Conservation (phyloP, 64 coral and sea anemone species). For the Pachyseris speciosa region DNA sequence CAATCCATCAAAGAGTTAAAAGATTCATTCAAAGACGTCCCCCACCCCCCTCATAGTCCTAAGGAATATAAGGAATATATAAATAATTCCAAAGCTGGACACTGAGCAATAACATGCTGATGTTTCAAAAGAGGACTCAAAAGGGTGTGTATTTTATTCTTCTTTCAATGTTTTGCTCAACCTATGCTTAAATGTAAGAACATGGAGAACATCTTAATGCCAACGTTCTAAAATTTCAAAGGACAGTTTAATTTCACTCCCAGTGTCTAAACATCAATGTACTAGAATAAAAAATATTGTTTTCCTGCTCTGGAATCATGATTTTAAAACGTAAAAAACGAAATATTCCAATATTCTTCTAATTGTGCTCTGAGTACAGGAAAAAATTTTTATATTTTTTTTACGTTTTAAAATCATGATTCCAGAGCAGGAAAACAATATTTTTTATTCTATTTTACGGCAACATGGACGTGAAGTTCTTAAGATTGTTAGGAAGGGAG, state of each 20-base stretch:
- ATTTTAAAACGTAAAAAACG: too few relatives aligned
- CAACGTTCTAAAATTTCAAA: conserved; percentile 23
- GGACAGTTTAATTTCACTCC: conserved; percentile 10
- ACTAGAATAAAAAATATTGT: too few relatives aligned
- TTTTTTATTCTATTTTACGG: too few relatives aligned
- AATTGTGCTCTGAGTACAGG: too few relatives aligned
- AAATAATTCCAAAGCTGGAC: conserved; percentile 43
- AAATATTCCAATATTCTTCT: too few relatives aligned
- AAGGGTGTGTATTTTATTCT: conserved; percentile 45
- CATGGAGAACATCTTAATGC: conserved; percentile 28
- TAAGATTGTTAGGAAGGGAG: too few relatives aligned
- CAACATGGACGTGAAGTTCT: too few relatives aligned
- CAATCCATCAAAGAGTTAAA: conserved; percentile 40
- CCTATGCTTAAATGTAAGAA: conserved; percentile 38
- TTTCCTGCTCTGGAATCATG: too few relatives aligned
- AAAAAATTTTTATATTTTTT: too few relatives aligned
- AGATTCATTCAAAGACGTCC: conserved; percentile 40
- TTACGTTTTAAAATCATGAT: too few relatives aligned
- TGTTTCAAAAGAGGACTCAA: conserved; percentile 31
- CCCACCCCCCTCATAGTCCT: background rate
- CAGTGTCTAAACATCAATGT: conserved; percentile 25
- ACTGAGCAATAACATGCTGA: conserved; percentile 42
- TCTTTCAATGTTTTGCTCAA: conserved; percentile 53
- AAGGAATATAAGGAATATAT: conserved; percentile 56
- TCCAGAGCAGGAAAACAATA: too few relatives aligned